Evolutionary conservation across 2,797 vertebrate species (phyloP), one percentile per base, ranked within the genome.

Genomic region (Otus scops): DNA sequence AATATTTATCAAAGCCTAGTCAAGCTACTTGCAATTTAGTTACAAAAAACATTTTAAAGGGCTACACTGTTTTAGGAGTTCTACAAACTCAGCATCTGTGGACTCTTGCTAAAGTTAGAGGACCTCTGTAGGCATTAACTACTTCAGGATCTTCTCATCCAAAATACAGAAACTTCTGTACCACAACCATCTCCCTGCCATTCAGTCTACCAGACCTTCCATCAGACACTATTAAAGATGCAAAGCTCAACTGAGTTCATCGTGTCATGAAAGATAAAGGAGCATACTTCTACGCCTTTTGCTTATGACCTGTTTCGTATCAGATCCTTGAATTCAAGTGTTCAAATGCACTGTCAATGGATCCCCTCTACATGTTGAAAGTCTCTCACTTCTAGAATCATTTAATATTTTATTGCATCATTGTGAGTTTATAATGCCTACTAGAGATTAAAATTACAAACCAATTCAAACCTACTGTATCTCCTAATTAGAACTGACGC

Each of bases 221-320:
- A 26, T 5, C 6, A 4, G n/a, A 43, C 23, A 68, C 16, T 28
- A 41, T 9, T 36, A 41, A 80, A 11, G 45, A 71, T 11, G 10
- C 12, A 67, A 61, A 91, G 20, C 14, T 74, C 73, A 81, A 0
- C 10, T 13, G 21, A 75, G 24, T 28, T 63, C 36, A n/a, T 4
- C 0, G 0, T 20, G 18, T 7, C 54, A 32, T 41, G 48, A 74
- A 68, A 64, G 63, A 47, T 50, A 20, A 83, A 64, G 53, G 2
- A 73, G 38, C 23, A 50, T 4, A 65, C 27, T 48, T 77, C 70
- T 59, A 11, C 4, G 3, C 17, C 16, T 13, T 54, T 27, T 92
- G 11, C 22, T 78, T 26, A 9, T 30, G 36, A 43, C 36, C 18
- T 32, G 9, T 32, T 89, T 56, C 13, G 0, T 19, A 64, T 27